phyloP scores from a whole-genome alignment of 2,888 invertebrate species.

The Diachrysia chrysitis region DNA sequence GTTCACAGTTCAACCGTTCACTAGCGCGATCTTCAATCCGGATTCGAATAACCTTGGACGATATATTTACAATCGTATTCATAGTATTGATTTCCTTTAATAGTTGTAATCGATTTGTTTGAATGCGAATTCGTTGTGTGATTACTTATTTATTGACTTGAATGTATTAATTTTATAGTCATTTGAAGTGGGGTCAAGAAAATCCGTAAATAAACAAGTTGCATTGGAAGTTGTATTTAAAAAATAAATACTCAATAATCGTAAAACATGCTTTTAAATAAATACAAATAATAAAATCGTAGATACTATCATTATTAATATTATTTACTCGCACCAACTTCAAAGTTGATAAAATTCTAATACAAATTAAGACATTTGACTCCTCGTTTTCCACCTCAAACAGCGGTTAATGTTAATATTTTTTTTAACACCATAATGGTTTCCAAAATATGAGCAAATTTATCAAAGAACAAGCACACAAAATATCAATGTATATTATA shows the following conservation, averaged over 20 bases:
- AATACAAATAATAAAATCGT: too few relatives aligned
- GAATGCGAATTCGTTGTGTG: constrained; percentile 25
- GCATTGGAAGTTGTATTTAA: too few relatives aligned
- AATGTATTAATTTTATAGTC: constrained; percentile 1
- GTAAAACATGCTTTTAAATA: not conserved
- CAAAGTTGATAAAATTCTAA: too few relatives aligned
- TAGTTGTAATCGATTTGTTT: constrained; percentile 19
- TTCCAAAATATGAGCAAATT: not conserved
- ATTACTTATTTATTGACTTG: constrained; percentile 40
- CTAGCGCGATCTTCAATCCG: constrained; percentile 80
- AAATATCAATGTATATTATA: not conserved
- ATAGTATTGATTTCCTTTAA: constrained; percentile 57
- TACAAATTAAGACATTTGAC: too few relatives aligned
- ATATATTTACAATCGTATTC: constrained; percentile 72
- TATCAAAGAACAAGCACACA: not conserved
- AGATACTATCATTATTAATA: too few relatives aligned
- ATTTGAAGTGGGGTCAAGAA: not conserved
- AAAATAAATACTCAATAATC: not conserved
- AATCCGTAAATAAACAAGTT: not conserved
- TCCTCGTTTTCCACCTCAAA: too few relatives aligned
- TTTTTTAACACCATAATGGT: not conserved
- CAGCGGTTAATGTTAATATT: too few relatives aligned
- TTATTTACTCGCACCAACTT: too few relatives aligned
- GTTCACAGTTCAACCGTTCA: constrained; percentile 86
- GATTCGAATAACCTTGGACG: constrained; percentile 82